A percentile compares a stretch with the other conserved stretches of the same genome.
phyloP scores from a whole-genome alignment of 1,140 invertebrate genomes.

The Pseudomyrmex dendroicus region DNA sequence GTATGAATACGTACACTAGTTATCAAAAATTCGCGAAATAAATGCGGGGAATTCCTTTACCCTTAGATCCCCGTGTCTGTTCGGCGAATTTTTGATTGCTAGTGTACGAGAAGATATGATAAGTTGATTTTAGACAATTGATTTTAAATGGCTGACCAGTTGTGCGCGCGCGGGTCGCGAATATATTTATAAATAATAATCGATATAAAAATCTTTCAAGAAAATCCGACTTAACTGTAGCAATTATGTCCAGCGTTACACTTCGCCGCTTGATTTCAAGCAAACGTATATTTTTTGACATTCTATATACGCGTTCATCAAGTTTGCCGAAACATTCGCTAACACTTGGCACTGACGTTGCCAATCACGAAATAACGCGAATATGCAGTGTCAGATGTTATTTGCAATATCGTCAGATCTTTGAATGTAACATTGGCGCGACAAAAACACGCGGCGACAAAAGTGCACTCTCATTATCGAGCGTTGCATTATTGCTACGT shows the following conservation, averaged over 20 bases:
- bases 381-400: constrained; percentile 18
- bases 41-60: too few species aligned
- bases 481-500: background rate
- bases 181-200: too few species aligned
- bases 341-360: background rate
- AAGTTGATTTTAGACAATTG: too few species aligned
- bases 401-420: background rate
- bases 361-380: background rate
- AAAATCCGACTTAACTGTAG: background rate
- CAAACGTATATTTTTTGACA: background rate
- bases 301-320: background rate
- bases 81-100: too few species aligned
- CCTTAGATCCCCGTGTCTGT: too few species aligned
- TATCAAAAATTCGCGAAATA: background rate
- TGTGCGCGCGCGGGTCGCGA: too few species aligned
- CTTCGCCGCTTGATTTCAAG: too few species aligned
- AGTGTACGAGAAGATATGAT: too few species aligned
- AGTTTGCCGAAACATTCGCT: background rate
- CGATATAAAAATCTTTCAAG: background rate
- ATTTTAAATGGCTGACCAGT: too few species aligned
- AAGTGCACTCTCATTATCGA: background rate
- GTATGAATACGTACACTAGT: background rate
- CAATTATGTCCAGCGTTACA: background rate
- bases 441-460: background rate
- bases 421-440: background rate